Percentiles rank a stretch among this genome's conserved stretches.
Evolutionary conservation across 2,888 invertebrate species (phyloP).

Genomic region (Oscheius sp.): DNA sequence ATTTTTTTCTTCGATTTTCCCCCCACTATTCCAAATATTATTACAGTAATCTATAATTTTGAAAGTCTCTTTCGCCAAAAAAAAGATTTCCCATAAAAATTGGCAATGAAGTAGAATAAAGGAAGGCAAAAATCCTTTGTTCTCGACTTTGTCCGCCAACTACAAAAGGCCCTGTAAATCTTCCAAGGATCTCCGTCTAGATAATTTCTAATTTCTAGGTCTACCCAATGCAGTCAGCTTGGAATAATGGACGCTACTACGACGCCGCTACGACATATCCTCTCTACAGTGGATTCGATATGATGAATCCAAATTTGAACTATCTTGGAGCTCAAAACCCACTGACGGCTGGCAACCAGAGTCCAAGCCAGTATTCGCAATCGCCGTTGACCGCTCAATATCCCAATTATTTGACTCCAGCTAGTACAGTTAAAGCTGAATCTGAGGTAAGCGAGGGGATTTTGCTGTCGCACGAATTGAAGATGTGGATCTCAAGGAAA

Average conservation of each 20-base stretch:
- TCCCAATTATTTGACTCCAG: conserved; percentile 49
- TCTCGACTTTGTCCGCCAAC: no score
- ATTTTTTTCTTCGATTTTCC: not conserved
- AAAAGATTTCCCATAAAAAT: no score
- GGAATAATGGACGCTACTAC: conserved; percentile 40
- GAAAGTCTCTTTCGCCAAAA: not conserved
- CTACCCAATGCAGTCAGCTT: conserved; percentile 39
- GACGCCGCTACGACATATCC: conserved; percentile 28
- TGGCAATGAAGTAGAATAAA: no score
- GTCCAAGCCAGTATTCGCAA: conserved; percentile 45
- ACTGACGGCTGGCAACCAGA: conserved; percentile 20
- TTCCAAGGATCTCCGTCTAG: no score
- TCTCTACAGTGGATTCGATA: conserved; percentile 30
- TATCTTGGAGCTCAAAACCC: conserved; percentile 18
- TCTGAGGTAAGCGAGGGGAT: conserved; percentile 38
- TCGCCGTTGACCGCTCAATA: conserved; percentile 41
- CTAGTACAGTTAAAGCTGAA: conserved; percentile 34
- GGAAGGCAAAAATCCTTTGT: no score
- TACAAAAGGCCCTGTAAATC: no score
- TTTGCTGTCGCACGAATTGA: no score
- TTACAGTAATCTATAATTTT: not conserved
- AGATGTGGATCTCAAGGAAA: no score
- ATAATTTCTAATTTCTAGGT: conserved; percentile 39
- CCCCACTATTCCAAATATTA: not conserved
- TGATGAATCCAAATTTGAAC: conserved; percentile 40